Conservation (phyloP, 2,113 vertebrate genomes). For the Melanocharis versteri region DNA sequence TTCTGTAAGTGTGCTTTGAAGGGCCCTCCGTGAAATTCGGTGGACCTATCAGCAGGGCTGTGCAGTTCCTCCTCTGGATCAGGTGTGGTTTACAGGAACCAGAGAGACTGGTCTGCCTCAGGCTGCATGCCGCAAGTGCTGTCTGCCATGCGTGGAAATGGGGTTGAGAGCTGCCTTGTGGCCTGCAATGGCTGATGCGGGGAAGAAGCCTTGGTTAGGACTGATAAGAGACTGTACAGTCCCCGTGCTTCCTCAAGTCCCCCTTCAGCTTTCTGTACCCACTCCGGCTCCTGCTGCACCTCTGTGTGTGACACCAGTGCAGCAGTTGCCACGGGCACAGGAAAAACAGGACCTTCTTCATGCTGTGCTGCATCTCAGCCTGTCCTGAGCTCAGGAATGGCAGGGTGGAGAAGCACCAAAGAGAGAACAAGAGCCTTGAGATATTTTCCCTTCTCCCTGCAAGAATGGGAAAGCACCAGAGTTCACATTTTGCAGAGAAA, state of each 20-base stretch:
- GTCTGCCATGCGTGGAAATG: fast-evolving
- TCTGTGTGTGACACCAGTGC: neutral
- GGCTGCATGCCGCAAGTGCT: neutral
- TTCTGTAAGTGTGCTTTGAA: neutral
- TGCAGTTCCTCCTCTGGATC: neutral
- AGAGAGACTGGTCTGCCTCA: neutral
- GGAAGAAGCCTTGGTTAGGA: neutral
- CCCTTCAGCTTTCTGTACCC: neutral
- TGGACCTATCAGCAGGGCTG: neutral
- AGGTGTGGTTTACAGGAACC: neutral
- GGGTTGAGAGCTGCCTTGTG: neutral
- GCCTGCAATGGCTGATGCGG: neutral
- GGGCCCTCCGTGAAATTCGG: neutral
- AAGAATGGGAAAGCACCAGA: neutral
- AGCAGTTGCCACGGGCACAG: neutral
- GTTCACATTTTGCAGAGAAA: neutral
- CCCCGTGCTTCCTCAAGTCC: neutral
- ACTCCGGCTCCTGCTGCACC: neutral
- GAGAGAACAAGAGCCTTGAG: neutral
- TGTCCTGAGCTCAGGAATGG: neutral
- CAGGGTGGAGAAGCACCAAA: neutral
- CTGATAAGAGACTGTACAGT: neutral
- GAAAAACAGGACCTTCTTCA: neutral
- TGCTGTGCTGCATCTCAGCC: neutral
- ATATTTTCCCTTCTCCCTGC: neutral